phyloP scores from a whole-genome alignment of 2,888 invertebrate genomes.

The Mimas tiliae region DNA sequence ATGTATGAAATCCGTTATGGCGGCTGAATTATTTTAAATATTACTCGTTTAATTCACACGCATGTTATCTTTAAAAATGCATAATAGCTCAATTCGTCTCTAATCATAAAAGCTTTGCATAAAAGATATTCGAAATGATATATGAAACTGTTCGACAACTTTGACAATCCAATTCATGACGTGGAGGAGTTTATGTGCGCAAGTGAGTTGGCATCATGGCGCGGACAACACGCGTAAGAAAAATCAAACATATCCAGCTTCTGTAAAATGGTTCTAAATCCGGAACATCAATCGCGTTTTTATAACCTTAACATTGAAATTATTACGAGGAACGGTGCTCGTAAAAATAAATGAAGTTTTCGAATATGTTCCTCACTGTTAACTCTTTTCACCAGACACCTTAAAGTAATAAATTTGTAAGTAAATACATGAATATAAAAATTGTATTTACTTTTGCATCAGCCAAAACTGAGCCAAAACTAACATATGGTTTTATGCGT shows the following conservation, averaged over 20 bases:
- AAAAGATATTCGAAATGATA: too few species aligned
- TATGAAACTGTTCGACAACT: too few species aligned
- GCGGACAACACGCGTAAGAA: constrained; percentile 32
- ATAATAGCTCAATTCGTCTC: too few species aligned
- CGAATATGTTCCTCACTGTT: constrained; percentile 30
- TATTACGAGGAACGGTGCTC: constrained; percentile 45
- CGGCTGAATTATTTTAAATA: too few species aligned
- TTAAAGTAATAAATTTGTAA: constrained; percentile 36
- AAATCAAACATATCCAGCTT: constrained; percentile 30
- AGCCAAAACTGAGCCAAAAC: constrained; percentile 26
- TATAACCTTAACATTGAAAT: constrained; percentile 54
- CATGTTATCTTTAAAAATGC: too few species aligned
- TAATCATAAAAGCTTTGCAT: too few species aligned
- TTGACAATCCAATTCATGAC: not conserved
- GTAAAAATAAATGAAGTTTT: constrained; percentile 49
- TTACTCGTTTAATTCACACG: too few species aligned
- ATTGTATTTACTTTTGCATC: constrained; percentile 37
- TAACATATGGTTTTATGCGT: not conserved
- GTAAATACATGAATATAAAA: constrained; percentile 34
- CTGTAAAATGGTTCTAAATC: constrained; percentile 45
- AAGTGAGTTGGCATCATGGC: constrained; percentile 26
- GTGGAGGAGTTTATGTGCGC: constrained; percentile 22
- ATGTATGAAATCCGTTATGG: too few species aligned
- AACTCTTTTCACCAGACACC: constrained; percentile 41
- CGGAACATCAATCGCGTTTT: constrained; percentile 50